phyloP scores from a whole-genome alignment of 2,888 invertebrate species.

The Lumbricus terrestris region DNA sequence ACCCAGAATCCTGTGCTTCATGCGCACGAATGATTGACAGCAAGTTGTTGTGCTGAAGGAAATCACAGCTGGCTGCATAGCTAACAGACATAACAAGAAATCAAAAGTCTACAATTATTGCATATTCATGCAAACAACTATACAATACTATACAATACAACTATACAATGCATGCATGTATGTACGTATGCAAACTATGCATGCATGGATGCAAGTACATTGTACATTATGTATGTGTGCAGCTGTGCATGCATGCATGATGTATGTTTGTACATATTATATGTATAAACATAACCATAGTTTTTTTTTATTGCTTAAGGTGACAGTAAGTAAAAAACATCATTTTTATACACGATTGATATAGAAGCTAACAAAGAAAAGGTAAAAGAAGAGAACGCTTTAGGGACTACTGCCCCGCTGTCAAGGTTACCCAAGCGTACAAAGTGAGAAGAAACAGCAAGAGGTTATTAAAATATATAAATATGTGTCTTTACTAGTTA shows the following conservation, averaged over 20 bases:
- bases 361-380: too few relatives aligned
- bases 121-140: not conserved
- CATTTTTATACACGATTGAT: too few relatives aligned
- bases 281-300: too few relatives aligned
- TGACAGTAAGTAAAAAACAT: too few relatives aligned
- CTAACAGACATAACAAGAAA: conserved; percentile 64
- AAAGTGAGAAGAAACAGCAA: too few relatives aligned
- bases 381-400: too few relatives aligned
- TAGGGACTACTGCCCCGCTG: too few relatives aligned
- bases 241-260: not conserved
- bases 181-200: not conserved
- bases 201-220: not conserved
- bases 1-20: conserved; percentile 99
- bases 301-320: too few relatives aligned
- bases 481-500: too few relatives aligned
- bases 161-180: not conserved
- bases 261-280: not conserved
- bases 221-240: not conserved
- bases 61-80: conserved; percentile 99
- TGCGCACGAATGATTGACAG: conserved; percentile 99
- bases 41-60: conserved; percentile 98
- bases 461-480: too few relatives aligned
- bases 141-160: not conserved
- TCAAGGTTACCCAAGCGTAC: too few relatives aligned
- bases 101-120: not conserved